Base-by-base conservation (phyloP, 1,140 invertebrate species). In the Cherax destructor region DNA sequence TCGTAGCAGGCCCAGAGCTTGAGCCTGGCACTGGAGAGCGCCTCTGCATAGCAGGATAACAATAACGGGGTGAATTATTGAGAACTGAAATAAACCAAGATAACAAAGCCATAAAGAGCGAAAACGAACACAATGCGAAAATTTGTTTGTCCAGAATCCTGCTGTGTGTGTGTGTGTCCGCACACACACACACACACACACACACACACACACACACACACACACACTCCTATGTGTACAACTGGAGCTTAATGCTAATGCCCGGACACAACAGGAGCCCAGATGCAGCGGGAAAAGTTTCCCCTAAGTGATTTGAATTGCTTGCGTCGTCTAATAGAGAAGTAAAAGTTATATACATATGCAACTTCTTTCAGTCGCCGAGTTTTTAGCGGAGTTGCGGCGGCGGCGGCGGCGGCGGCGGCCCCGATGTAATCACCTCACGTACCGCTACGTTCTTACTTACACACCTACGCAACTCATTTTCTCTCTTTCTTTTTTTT, bases 291-390 rank as follows among this genome's bases (percentile, higher is more conserved):
- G 83, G 85, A 85, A 84, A 69, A 74, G n/a, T 74, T 74, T 74
- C 69, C 85, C 59, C 72, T 74, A 61, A 83, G 80, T 90, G 88
- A 90, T 90, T 90, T 90, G 88, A 90, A 90, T 84, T 90, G 88
- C 88, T 90, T 84, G 81, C 88, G 83, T 90, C 74, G 52, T 90
- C 88, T 90, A 90, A 85, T 85, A 90, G 88, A 90, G 21, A 90
- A 85, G 69, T 85, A 90, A 90, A 90, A 90, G 88, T 90, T 90
- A 90, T 90, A 77, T 5, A 56, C 52, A 56, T 56, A 56, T 78
- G 81, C 59, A 84, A 78, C 81, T 90, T 90, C 52, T 56, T 84
- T 83, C 69, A 56, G 69, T 52, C 47, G 69, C 79, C 24, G 79
- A 76, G 47, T 83, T 83, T 74, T 72, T 83, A 18, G 47, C 18